Conservation (phyloP, 2,888 invertebrate species). For the Drosophila pullipes region DNA sequence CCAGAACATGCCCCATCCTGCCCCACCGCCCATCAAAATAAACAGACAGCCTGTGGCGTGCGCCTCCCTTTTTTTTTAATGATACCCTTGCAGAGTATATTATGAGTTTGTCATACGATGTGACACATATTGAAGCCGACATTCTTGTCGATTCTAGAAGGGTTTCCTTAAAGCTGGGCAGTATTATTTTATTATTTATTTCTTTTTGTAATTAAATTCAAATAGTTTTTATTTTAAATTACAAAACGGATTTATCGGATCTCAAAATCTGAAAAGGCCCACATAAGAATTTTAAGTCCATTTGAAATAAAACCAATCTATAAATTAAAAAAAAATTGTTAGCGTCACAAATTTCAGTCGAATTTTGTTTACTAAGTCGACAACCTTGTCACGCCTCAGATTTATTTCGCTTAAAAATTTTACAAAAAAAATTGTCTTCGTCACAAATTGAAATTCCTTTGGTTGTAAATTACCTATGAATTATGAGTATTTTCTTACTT, state of each 20-base stretch:
- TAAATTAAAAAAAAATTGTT: too few relatives aligned
- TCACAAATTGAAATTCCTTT: neutral
- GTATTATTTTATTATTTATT: neutral
- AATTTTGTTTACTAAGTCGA: too few relatives aligned
- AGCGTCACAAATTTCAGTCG: too few relatives aligned
- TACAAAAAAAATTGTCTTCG: neutral
- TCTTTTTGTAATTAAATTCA: neutral
- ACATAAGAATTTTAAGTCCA: neutral
- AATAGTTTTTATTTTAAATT: neutral
- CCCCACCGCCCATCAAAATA: slow-evolving; percentile 38
- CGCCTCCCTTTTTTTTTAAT: slow-evolving; percentile 16
- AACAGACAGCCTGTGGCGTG: slow-evolving; percentile 51
- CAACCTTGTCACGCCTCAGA: neutral
- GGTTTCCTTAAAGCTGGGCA: neutral
- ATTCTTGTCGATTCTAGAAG: neutral
- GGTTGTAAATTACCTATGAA: neutral
- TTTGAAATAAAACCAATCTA: neutral
- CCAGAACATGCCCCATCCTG: neutral
- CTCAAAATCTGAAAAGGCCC: neutral
- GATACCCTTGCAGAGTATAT: slow-evolving; percentile 10
- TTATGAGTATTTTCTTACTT: too few relatives aligned
- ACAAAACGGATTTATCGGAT: neutral
- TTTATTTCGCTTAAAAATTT: neutral
- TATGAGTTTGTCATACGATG: neutral
- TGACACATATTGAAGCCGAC: neutral